These are phyloP conservation scores for Montifringilla adamsi DNA, from an alignment of 2,113 vertebrate genomes.

Conservation along the genomic window DNA sequence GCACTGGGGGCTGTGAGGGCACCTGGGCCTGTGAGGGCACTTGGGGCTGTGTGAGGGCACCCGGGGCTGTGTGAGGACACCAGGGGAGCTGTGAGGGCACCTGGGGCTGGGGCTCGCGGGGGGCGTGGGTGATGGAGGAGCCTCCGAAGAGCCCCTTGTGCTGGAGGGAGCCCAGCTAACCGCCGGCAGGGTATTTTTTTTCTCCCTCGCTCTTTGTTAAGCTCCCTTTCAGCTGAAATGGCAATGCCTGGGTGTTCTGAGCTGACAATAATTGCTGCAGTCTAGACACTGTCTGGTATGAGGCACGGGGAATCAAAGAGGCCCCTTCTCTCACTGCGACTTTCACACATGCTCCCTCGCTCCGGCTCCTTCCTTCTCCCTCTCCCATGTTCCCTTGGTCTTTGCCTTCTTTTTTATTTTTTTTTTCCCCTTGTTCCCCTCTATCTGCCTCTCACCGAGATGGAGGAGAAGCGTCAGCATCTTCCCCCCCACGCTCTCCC, in stretches of 20 bases:
- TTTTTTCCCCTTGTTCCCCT: not conserved
- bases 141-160: conserved; percentile 36
- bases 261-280: conserved; percentile 91
- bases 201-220: conserved; percentile 75
- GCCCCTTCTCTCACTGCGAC: conserved; percentile 69
- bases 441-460: not conserved
- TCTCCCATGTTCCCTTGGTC: conserved; percentile 63
- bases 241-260: conserved; percentile 87
- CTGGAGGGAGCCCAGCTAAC: conserved; percentile 61
- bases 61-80: too few relatives aligned
- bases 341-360: conserved; percentile 68
- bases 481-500: conserved; percentile 44
- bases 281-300: conserved; percentile 95
- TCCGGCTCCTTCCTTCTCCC: conserved; percentile 76
- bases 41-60: too few relatives aligned
- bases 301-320: conserved; percentile 76
- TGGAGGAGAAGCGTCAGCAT: conserved; percentile 53
- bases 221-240: conserved; percentile 84
- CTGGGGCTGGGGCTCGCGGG: not conserved
- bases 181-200: conserved; percentile 57
- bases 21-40: too few relatives aligned
- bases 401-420: conserved; percentile 1
- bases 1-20: too few relatives aligned
- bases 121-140: not conserved
- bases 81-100: too few relatives aligned